A percentile compares a stretch with the other conserved stretches of the same genome.
Conservation (phyloP, 2,797 vertebrate genomes). For the Buceros bicornis region DNA sequence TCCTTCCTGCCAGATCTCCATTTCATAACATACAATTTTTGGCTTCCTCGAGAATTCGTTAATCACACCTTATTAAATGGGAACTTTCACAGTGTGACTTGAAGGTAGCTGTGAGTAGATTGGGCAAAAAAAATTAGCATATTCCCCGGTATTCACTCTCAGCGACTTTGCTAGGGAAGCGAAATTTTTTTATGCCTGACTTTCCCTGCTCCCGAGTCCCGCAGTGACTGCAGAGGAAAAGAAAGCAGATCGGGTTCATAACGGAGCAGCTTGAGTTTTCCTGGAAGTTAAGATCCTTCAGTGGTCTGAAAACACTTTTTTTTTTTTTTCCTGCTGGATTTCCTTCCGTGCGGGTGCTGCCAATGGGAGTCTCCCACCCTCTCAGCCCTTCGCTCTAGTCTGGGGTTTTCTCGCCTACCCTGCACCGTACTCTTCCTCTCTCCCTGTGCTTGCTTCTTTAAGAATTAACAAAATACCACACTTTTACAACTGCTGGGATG, state of each 20-base stretch:
- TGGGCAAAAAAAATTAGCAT: neutral
- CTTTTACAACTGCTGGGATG: neutral
- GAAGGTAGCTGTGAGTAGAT: conserved; percentile 55
- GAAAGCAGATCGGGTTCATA: neutral
- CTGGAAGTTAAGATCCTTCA: conserved; percentile 20
- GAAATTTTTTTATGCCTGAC: neutral
- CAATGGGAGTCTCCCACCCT: neutral
- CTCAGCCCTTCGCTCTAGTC: neutral
- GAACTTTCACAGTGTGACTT: conserved; percentile 65
- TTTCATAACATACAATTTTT: conserved; percentile 49
- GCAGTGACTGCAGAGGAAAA: neutral
- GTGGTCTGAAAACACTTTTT: neutral
- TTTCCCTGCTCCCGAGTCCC: neutral
- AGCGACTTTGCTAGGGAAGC: neutral
- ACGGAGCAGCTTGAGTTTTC: neutral
- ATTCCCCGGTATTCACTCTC: neutral
- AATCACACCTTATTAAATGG: conserved; percentile 73
- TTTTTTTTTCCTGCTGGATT: conserved; percentile 24
- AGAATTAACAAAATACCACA: neutral
- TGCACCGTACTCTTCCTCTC: neutral
- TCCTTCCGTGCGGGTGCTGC: neutral
- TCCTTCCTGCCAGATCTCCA: conserved; percentile 50
- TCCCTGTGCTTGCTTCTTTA: neutral
- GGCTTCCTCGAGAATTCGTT: conserved; percentile 61
- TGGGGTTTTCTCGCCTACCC: neutral